These are phyloP conservation scores for Otis tarda DNA, from an alignment of 2,113 vertebrate genomes.

Conservation along the genomic window DNA sequence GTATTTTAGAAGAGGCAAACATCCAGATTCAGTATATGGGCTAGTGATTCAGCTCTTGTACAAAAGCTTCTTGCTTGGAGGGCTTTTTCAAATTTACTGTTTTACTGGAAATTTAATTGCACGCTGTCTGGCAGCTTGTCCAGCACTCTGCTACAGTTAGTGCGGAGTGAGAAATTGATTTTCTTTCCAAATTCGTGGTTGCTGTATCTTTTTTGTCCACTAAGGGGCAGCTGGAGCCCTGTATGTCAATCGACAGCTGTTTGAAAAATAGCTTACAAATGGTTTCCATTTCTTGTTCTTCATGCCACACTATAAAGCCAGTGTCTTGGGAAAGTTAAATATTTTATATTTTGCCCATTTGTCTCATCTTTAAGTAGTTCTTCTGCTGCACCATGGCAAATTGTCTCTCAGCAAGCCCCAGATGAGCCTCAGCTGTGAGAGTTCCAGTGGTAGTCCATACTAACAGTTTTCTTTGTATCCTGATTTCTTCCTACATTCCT, in stretches of 20 bases:
- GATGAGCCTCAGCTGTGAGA: not conserved
- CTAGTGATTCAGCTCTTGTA: not conserved
- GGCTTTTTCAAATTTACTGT: not conserved
- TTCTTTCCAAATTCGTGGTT: not conserved
- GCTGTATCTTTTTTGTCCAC: not conserved
- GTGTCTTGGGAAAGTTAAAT: not conserved
- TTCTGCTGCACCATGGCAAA: not conserved
- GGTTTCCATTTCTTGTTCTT: not conserved
- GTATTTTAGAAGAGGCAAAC: not conserved
- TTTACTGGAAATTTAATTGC: not conserved
- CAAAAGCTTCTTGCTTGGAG: not conserved
- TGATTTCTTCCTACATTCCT: not conserved
- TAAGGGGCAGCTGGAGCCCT: slow-evolving; percentile 19
- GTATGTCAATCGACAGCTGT: fast-evolving
- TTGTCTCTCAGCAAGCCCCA: not conserved
- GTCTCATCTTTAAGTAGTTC: not conserved
- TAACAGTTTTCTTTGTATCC: not conserved
- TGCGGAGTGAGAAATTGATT: not conserved
- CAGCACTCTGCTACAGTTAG: not conserved
- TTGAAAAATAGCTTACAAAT: not conserved
- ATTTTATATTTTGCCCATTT: not conserved
- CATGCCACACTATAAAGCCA: not conserved
- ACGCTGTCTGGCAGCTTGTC: fast-evolving
- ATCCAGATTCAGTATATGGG: not conserved
- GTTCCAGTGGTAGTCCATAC: not conserved